Conservation (phyloP, 2,797 vertebrate genomes). For the Coranthus polyacanthus region DNA sequence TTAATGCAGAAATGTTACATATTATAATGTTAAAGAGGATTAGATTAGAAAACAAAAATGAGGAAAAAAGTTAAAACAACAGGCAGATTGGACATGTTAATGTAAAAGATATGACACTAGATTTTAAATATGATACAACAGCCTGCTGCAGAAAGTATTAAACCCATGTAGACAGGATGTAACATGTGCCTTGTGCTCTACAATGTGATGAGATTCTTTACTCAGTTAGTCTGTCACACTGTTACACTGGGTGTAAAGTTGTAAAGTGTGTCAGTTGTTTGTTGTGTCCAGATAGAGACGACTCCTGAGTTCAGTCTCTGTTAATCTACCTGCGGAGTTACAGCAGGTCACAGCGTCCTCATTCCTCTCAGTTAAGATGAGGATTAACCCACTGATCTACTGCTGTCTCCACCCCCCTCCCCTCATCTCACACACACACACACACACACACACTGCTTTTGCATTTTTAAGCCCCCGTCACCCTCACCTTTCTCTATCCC, state of each 20-base stretch:
- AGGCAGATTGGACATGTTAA: too few species aligned
- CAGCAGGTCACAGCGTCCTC: conserved; percentile 26
- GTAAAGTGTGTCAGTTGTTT: conserved; percentile 30
- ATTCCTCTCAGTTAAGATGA: conserved; percentile 44
- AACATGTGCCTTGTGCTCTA: neutral
- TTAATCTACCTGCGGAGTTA: conserved; percentile 57
- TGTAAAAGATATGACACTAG: too few species aligned
- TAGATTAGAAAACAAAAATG: too few species aligned
- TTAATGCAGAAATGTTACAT: too few species aligned
- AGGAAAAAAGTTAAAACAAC: too few species aligned
- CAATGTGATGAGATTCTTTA: neutral
- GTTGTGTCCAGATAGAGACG: conserved; percentile 10
- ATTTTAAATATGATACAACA: too few species aligned
- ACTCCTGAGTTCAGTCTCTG: conserved; percentile 15
- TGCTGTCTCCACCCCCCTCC: conserved; percentile 30
- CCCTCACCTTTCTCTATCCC: neutral
- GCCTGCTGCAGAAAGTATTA: too few species aligned
- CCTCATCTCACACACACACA: conserved; percentile 11
- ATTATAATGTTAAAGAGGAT: too few species aligned
- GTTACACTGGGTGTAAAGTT: neutral
- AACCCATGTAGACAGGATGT: too few species aligned
- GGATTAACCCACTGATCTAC: conserved; percentile 78
- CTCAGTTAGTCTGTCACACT: too few species aligned
- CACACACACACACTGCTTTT: neutral
- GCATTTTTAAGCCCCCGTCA: conserved; percentile 13